Conservation (phyloP, 2,888 invertebrate genomes). For the Plagodis pulveraria region DNA sequence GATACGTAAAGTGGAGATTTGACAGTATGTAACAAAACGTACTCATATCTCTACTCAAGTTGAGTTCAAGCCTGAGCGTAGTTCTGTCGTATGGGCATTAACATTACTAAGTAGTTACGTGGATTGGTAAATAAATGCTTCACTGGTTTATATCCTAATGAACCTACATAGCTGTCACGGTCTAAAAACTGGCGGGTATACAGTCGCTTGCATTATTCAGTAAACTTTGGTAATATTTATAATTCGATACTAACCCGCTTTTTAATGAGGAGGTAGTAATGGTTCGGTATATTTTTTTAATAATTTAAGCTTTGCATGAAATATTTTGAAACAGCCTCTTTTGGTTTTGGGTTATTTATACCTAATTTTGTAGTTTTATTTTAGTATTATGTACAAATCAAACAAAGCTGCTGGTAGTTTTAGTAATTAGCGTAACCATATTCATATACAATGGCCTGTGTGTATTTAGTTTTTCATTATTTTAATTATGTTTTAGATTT, state of each 20-base stretch:
- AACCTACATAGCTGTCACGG: slow-evolving; percentile 25
- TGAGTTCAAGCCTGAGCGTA: too few relatives aligned
- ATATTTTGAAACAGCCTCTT: slow-evolving; percentile 83
- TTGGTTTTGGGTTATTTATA: slow-evolving; percentile 64
- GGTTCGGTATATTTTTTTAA: slow-evolving; percentile 18
- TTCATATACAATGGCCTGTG: too few relatives aligned
- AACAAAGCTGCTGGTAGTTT: too few relatives aligned
- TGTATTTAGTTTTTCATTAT: too few relatives aligned
- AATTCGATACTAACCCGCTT: slow-evolving; percentile 26
- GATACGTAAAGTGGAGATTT: too few relatives aligned
- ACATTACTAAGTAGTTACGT: slow-evolving; percentile 2
- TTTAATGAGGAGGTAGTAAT: slow-evolving; percentile 17
- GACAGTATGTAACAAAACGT: too few relatives aligned
- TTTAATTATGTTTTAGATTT: too few relatives aligned
- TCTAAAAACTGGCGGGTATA: slow-evolving; percentile 18
- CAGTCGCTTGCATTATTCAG: slow-evolving; percentile 22
- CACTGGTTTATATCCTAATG: slow-evolving; percentile 15
- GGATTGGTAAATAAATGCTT: slow-evolving; percentile 19
- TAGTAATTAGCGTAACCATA: too few relatives aligned
- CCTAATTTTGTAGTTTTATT: slow-evolving; percentile 36
- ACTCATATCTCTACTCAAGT: too few relatives aligned
- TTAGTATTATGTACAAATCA: slow-evolving; percentile 5
- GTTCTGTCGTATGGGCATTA: too few relatives aligned
- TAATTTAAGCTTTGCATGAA: slow-evolving; percentile 69
- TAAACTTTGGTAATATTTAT: slow-evolving; percentile 23